Base-by-base conservation (phyloP, 2,888 invertebrate species). In the Drosophila pseudotalamancana region DNA sequence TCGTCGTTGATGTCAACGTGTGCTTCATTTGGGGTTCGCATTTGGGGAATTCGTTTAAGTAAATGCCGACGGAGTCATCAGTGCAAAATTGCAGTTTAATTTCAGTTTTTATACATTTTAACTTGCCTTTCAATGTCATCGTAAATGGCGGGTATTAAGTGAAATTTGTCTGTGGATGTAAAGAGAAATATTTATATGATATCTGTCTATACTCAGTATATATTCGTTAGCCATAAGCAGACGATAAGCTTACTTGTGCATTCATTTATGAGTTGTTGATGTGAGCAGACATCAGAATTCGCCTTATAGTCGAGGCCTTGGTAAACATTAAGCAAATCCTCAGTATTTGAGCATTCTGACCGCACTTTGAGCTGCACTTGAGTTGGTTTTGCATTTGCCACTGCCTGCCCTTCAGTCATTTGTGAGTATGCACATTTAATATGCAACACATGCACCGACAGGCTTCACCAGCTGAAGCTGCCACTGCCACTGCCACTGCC, bases 371-470 rank as follows among this genome's bases (percentile, higher is more conserved):
- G 48, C 39, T 53, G 62, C 68, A 61, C 61, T 76, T 54, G 56
- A 60, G 74, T 37, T 54, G 72, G 49, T 48, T 31, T 43, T 56
- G 67, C 49, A 37, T 27, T 54, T 48, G 34, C 54, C 21, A 32
- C 19, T 39, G 62, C 29, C 35, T 31, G 32, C 31, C 23, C 29
- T 35, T 16, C 14, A 19, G 27, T 53, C 61, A 56, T 56, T 48
- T 64, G 48, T 34, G 65, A 65, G 60, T 77, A 65, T 75, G 49
- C 60, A 55, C 57, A 72, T 77, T 78, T 65, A 68, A 78, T 81
- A 78, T 78, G 81, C 77, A 72, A 48, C 61, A 51, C 77, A 81
- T 81, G 77, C 77, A 42, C 75, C 53, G 74, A 71, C 77, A 80
- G 73, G 64, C 77, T 32, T 64, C 43, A 49, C 61, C 56, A 45